Percentiles rank a stretch among this genome's conserved stretches.
phyloP scores from a whole-genome alignment of 2,888 invertebrate species.

The Sarcophaga carnaria region DNA sequence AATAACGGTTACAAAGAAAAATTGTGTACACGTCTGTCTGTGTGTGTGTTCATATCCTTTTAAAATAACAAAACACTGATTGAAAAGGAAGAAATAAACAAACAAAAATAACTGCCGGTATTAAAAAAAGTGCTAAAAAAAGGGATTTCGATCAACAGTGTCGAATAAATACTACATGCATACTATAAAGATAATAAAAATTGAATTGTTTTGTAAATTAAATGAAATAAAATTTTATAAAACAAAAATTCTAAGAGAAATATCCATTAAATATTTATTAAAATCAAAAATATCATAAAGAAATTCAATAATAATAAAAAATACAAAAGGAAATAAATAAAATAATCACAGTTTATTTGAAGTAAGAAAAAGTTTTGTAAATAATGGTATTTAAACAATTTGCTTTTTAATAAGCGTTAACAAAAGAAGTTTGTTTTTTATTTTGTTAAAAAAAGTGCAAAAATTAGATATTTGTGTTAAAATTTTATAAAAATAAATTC shows the following conservation, averaged over 20 bases:
- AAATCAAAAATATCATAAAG: conserved; percentile 53
- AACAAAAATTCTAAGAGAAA: conserved; percentile 46
- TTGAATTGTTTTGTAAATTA: conserved; percentile 15
- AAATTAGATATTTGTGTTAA: neutral
- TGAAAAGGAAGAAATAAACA: neutral
- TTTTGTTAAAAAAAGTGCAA: neutral
- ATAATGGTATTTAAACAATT: neutral
- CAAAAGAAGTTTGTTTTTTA: too few relatives aligned
- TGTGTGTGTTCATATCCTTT: too few relatives aligned
- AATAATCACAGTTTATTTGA: neutral
- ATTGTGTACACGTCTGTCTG: too few relatives aligned
- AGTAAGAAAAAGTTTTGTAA: neutral
- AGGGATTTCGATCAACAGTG: conserved; percentile 39
- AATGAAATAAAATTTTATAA: conserved; percentile 44
- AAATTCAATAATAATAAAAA: neutral
- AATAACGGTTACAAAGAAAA: too few relatives aligned
- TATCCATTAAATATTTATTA: conserved; percentile 46
- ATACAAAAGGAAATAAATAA: neutral
- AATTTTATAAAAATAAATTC: too few relatives aligned
- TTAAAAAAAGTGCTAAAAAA: conserved; percentile 38
- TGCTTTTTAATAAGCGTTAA: too few relatives aligned
- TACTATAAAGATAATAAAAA: conserved; percentile 31
- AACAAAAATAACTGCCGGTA: conserved; percentile 49
- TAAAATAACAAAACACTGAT: too few relatives aligned
- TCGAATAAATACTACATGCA: conserved; percentile 44